Percentiles rank a stretch among this genome's conserved stretches.
phyloP scores from a whole-genome alignment of 2,888 invertebrate species.

The Resseliella maxima region DNA sequence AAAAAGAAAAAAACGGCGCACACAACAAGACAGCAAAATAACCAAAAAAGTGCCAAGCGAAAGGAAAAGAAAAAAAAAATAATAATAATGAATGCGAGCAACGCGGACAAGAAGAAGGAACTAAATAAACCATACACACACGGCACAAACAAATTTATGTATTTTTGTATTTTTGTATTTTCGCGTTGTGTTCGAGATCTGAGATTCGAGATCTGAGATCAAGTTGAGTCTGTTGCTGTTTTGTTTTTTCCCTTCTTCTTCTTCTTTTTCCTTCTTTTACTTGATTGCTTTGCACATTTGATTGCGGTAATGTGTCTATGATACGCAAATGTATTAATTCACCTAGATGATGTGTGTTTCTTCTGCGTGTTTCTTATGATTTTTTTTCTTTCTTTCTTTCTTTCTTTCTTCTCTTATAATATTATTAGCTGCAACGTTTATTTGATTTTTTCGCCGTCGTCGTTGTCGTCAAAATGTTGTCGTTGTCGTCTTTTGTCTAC shows the following conservation, averaged over 20 bases:
- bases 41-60: neutral
- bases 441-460: neutral
- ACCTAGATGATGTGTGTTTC: neutral
- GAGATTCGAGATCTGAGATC: neutral
- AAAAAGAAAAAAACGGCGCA: too few relatives aligned
- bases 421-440: neutral
- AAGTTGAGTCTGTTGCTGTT: neutral
- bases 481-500: constrained; percentile 3
- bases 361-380: neutral
- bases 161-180: neutral
- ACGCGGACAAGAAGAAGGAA: neutral
- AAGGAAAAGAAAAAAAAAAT: neutral
- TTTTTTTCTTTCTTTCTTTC: neutral
- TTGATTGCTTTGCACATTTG: constrained; percentile 22
- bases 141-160: neutral
- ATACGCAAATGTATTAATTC: neutral
- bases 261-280: neutral
- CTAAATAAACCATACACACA: neutral
- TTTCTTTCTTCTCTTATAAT: neutral
- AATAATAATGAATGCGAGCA: neutral
- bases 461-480: neutral
- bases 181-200: neutral
- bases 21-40: too few relatives aligned
- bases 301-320: neutral
- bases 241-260: neutral